A percentile compares a stretch with the other conserved stretches of the same genome.
phyloP scores from a whole-genome alignment of 2,797 vertebrate genomes.

The Pelodytes ibericus region DNA sequence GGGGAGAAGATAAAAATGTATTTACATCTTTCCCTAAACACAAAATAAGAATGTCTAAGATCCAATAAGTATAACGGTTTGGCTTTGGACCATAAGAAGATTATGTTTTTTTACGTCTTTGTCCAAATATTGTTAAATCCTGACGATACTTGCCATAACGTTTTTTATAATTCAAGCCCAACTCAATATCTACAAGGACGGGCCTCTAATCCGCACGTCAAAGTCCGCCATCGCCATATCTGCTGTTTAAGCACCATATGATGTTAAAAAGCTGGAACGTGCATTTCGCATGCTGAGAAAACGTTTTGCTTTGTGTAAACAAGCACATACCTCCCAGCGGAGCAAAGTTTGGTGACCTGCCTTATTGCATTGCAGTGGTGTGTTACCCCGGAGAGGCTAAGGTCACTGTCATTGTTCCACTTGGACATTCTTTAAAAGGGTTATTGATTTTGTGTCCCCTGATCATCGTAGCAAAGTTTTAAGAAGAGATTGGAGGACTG shows the following conservation, averaged over 20 bases:
- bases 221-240: neutral
- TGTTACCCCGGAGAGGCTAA: constrained; percentile 42
- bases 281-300: constrained; percentile 41
- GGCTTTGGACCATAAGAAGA: no score
- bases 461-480: constrained; percentile 59
- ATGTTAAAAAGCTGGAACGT: constrained; percentile 49
- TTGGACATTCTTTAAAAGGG: constrained; percentile 56
- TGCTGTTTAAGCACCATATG: constrained; percentile 23
- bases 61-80: no score
- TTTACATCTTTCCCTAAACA: no score
- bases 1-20: no score
- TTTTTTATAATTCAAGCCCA: no score
- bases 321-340: constrained; percentile 27
- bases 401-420: constrained; percentile 59
- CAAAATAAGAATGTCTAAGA: no score
- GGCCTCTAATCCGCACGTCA: neutral
- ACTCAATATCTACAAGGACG: neutral
- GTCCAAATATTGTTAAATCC: no score
- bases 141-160: no score
- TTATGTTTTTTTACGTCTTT: no score
- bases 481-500: constrained; percentile 50
- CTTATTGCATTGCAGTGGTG: constrained; percentile 35
- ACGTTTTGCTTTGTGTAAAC: constrained; percentile 50
- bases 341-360: constrained; percentile 51
- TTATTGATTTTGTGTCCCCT: constrained; percentile 67